Conservation (phyloP, 1,140 invertebrate genomes). For the Triops cancriformis region DNA sequence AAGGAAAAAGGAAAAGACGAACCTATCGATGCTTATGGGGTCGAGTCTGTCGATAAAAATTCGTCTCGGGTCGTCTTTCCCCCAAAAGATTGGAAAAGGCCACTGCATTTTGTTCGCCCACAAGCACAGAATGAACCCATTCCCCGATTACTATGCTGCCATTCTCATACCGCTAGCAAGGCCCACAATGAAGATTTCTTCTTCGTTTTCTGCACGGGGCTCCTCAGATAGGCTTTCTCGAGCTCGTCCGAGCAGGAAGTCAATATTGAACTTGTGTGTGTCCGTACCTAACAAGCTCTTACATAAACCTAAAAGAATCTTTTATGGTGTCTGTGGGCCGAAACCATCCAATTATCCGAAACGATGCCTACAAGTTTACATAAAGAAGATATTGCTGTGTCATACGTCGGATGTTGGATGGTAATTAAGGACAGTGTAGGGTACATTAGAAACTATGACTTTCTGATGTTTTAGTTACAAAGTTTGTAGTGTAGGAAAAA, state of each 20-base stretch:
- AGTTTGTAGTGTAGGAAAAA: too few relatives aligned
- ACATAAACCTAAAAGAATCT: too few relatives aligned
- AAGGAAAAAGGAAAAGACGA: background rate
- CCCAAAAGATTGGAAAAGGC: background rate
- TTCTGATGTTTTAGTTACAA: too few relatives aligned
- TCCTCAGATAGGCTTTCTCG: too few relatives aligned
- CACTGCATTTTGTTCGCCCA: background rate
- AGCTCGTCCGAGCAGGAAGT: background rate
- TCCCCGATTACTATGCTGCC: background rate
- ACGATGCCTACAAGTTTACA: too few relatives aligned
- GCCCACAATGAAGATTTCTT: background rate
- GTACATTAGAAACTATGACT: too few relatives aligned
- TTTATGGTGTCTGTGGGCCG: too few relatives aligned
- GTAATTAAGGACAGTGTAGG: too few relatives aligned
- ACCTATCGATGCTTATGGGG: background rate
- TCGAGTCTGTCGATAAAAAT: background rate
- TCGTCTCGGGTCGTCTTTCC: conserved; percentile 8
- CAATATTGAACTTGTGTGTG: background rate
- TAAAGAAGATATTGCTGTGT: too few relatives aligned
- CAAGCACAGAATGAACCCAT: background rate
- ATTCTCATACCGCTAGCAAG: background rate
- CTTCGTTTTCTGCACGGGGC: background rate
- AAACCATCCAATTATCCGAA: too few relatives aligned
- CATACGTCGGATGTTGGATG: too few relatives aligned
- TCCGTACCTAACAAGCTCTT: background rate